These are phyloP conservation scores for Ciconia boyciana DNA, from an alignment of 2,113 vertebrate genomes.

Conservation along the genomic window DNA sequence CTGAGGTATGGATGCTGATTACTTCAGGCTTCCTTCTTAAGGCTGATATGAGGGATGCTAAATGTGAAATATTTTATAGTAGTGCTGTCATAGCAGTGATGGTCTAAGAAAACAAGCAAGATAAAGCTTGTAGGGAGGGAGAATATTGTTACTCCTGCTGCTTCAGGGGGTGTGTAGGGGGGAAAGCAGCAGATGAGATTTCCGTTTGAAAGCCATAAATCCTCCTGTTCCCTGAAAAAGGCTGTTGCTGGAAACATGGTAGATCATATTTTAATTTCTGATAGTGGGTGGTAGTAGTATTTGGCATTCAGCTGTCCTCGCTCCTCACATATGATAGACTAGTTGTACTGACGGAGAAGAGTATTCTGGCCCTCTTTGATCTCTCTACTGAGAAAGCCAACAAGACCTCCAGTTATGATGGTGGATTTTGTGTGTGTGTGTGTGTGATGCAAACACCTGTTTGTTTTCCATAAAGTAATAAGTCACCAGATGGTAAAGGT, in stretches of 20 bases:
- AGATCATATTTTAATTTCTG: not conserved
- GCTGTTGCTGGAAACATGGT: not conserved
- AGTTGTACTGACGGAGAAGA: not conserved
- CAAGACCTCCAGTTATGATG: not conserved
- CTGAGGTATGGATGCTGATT: not conserved
- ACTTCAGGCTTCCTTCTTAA: not conserved
- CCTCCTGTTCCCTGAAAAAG: not conserved
- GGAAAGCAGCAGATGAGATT: not conserved
- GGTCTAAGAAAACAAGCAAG: not conserved
- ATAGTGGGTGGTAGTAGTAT: not conserved
- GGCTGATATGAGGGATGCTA: not conserved
- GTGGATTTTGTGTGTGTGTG: not conserved
- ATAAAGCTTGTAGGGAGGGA: not conserved
- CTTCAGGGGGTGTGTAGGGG: no score
- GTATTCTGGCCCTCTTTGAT: not conserved
- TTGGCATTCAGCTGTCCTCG: not conserved
- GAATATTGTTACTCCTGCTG: not conserved
- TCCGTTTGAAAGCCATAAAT: not conserved
- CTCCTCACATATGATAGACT: not conserved
- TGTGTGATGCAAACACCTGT: not conserved
- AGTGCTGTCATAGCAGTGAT: not conserved
- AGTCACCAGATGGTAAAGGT: slow-evolving; percentile 43
- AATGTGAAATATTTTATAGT: not conserved
- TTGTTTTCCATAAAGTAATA: slow-evolving; percentile 18
- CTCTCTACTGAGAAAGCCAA: not conserved